Conservation (phyloP, 2,113 vertebrate species). For the Thalassoma bifasciatum region DNA sequence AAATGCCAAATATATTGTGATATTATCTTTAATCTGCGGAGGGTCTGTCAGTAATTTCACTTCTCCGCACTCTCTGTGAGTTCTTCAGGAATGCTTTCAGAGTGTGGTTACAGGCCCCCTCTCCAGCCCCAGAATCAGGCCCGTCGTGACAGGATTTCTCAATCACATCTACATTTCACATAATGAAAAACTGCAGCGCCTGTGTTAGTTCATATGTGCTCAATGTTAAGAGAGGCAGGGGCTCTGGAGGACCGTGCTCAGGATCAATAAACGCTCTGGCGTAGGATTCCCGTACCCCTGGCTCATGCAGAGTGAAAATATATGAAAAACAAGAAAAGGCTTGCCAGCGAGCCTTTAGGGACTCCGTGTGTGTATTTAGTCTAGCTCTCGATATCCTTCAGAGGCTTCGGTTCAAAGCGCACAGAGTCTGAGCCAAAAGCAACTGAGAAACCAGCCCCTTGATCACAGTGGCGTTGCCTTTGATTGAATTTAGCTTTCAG, state of each 20-base stretch:
- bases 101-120: constrained; percentile 67
- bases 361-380: constrained; percentile 52
- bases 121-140: not conserved
- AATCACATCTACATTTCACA: constrained; percentile 89
- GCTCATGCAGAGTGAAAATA: constrained; percentile 65
- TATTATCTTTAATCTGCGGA: constrained; percentile 7
- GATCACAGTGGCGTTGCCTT: constrained; percentile 52
- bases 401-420: constrained; percentile 50
- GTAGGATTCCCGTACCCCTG: constrained; percentile 56
- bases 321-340: constrained; percentile 37
- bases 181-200: constrained; percentile 87
- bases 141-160: constrained; percentile 78
- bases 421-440: constrained; percentile 52
- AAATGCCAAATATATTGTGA: constrained; percentile 25
- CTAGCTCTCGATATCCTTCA: constrained; percentile 38
- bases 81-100: constrained; percentile 16
- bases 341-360: constrained; percentile 34
- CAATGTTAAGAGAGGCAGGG: constrained; percentile 79
- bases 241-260: constrained; percentile 79
- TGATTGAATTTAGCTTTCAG: constrained; percentile 55
- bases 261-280: constrained; percentile 82
- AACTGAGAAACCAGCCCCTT: constrained; percentile 53
- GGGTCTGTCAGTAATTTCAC: constrained; percentile 31
- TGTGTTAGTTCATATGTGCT: constrained; percentile 80
- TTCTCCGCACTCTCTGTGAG: constrained; percentile 12